These are phyloP conservation scores for Eucidaris tribuloides DNA, from an alignment of 35 echinoderm and acorn worm genomes.

Conservation along the genomic window DNA sequence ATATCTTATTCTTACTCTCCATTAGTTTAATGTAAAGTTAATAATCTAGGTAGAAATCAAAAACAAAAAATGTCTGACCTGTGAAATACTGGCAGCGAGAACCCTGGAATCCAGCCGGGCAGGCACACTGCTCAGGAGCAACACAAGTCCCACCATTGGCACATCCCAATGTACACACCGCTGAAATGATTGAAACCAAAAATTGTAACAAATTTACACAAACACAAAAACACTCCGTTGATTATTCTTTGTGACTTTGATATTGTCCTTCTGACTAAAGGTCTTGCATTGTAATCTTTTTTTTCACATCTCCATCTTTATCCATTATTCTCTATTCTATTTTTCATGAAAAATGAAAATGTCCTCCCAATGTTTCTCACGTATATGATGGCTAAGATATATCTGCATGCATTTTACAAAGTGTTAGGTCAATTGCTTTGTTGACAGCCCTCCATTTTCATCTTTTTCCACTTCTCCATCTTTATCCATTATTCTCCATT, in stretches of 20 bases:
- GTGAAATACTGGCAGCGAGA: constrained; percentile 24
- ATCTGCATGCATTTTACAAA: no score
- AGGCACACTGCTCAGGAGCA: constrained; percentile 39
- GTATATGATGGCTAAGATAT: no score
- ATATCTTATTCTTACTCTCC: no score
- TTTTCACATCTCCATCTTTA: not conserved
- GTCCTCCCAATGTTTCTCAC: no score
- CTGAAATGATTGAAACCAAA: constrained; percentile 5
- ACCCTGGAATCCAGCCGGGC: constrained; percentile 59
- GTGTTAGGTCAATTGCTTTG: no score
- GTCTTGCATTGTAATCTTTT: not conserved
- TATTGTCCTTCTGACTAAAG: not conserved
- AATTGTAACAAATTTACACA: no score
- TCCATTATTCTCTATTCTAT: not conserved
- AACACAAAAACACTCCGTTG: not conserved
- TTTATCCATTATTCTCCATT: no score
- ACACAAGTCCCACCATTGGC: constrained; percentile 60
- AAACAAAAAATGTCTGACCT: constrained; percentile 7
- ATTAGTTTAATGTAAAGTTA: not conserved
- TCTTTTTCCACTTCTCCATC: no score
- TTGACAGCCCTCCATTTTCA: no score
- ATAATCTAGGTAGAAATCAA: not conserved
- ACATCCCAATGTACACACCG: constrained; percentile 51
- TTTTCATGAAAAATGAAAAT: no score
- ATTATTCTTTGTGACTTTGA: not conserved